A percentile compares a stretch with the other conserved stretches of the same genome.
These are phyloP conservation scores for Gadus macrocephalus DNA, from an alignment of 2,113 vertebrate species.

Conservation along the genomic window DNA sequence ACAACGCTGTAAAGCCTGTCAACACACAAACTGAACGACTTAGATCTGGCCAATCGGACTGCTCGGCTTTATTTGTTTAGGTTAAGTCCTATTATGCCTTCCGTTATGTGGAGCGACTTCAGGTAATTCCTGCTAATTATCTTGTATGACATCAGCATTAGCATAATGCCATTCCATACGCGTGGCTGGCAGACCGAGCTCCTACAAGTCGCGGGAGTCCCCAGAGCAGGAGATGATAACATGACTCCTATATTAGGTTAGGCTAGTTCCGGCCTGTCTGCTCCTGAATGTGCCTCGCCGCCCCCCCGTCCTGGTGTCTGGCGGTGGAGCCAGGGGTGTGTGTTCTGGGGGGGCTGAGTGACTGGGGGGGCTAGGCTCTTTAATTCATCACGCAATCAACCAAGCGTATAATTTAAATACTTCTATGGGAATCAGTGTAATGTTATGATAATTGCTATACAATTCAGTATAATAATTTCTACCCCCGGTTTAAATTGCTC, in stretches of 20 bases:
- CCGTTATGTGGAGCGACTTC: slow-evolving; percentile 21
- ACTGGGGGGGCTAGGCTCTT: slow-evolving; percentile 57
- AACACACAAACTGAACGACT: no score
- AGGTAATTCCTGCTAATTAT: slow-evolving; percentile 12
- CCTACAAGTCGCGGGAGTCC: slow-evolving; percentile 49
- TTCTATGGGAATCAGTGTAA: slow-evolving; percentile 77
- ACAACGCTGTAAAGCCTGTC: no score
- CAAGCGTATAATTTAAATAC: slow-evolving; percentile 80
- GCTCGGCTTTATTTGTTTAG: no score
- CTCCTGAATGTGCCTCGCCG: slow-evolving; percentile 60
- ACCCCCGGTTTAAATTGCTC: slow-evolving; percentile 60
- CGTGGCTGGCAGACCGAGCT: slow-evolving; percentile 56
- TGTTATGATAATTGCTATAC: slow-evolving; percentile 76
- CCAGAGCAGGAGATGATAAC: slow-evolving; percentile 51
- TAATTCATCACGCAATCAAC: slow-evolving; percentile 81
- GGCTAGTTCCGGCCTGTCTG: slow-evolving; percentile 58
- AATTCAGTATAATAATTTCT: slow-evolving; percentile 71
- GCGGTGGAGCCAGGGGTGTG: slow-evolving; percentile 48
- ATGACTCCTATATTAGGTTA: slow-evolving; percentile 46
- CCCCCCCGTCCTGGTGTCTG: slow-evolving; percentile 58
- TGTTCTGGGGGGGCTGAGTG: slow-evolving; percentile 45
- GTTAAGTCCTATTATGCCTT: no score
- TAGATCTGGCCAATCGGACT: no score
- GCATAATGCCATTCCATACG: slow-evolving; percentile 28
- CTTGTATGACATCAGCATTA: slow-evolving; percentile 8